Base-by-base conservation (phyloP, 1,140 invertebrate genomes). In the Ptiloglossa arizonensis region DNA sequence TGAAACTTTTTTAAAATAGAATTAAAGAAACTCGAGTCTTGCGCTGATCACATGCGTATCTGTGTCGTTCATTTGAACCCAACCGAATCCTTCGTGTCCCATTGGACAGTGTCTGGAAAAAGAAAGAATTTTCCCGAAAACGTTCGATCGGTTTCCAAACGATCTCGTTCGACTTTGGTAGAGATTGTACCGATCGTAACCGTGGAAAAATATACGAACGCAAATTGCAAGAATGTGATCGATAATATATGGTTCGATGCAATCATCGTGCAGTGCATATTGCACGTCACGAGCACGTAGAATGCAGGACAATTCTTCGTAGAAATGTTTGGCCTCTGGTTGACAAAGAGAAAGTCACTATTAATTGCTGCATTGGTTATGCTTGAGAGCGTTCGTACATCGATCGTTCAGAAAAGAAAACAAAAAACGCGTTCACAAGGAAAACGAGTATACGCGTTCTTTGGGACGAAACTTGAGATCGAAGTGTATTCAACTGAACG, bases 1-100 rank as follows among this genome's bases (percentile, higher is more conserved):
- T 0, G 83, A 87, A 24, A 78, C 62, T 2, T 87, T 85, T 68
- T 86, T 87, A 35, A 87, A 79, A 44, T 89, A 86, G 8, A 71
- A 81, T 50, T 73, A 52, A 63, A 71, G 1, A 15, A 27, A 41
- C 22, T 5, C 2, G 35, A 8, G 22, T 22, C 13, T 24, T 56
- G 54, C 13, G 15, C 11, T 5, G 17, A 38, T 0, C 44, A 50
- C 24, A 9, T 50, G 1, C 13, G 6, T 22, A 2, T 35, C 22
- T 63, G 13, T 48, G 2, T 17, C 1, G 9, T 64, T 41, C 22
- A 48, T 56, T 38, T 9, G 6, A 54, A 41, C 5, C 1, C 17
- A 1, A n/a, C n/a, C n/a, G 19, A 11, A 15, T 11, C 2, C 11
- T 5, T 56, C 11, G 60, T 63, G 2, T 27, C n/a, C 35, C 35